These are phyloP conservation scores for Galendromus occidentalis DNA, from an alignment of 1,140 invertebrate genomes.

Conservation along the genomic window DNA sequence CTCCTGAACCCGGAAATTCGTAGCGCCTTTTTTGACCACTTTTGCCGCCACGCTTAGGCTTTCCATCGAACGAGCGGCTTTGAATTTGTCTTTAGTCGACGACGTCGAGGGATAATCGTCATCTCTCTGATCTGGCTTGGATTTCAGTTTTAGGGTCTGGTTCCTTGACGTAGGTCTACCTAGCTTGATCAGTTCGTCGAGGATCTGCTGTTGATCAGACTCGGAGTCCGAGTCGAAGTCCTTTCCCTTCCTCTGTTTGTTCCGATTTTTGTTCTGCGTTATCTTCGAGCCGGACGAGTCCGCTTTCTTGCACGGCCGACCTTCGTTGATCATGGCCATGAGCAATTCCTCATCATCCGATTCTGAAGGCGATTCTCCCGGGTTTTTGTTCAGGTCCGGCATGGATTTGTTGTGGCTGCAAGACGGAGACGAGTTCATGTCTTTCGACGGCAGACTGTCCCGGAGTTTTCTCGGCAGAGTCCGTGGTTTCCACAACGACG, in stretches of 20 bases:
- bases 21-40: background rate
- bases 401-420: background rate
- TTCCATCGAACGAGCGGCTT: slow-evolving; percentile 6
- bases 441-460: background rate
- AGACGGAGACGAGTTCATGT: background rate
- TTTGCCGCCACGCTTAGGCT: background rate
- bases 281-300: too few species aligned
- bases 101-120: background rate
- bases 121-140: background rate
- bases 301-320: background rate
- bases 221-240: background rate
- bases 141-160: background rate
- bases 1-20: background rate
- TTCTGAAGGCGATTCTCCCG: background rate
- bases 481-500: background rate
- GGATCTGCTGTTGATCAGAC: background rate
- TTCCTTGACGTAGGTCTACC: background rate
- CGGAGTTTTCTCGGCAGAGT: background rate
- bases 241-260: background rate
- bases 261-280: too few species aligned
- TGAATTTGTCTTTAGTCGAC: background rate
- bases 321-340: background rate
- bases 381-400: background rate
- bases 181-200: slow-evolving; percentile 1
- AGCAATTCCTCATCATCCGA: background rate